These are phyloP conservation scores for Heterohyrax brucei DNA, from an alignment of 2,797 vertebrate genomes.

Conservation along the genomic window DNA sequence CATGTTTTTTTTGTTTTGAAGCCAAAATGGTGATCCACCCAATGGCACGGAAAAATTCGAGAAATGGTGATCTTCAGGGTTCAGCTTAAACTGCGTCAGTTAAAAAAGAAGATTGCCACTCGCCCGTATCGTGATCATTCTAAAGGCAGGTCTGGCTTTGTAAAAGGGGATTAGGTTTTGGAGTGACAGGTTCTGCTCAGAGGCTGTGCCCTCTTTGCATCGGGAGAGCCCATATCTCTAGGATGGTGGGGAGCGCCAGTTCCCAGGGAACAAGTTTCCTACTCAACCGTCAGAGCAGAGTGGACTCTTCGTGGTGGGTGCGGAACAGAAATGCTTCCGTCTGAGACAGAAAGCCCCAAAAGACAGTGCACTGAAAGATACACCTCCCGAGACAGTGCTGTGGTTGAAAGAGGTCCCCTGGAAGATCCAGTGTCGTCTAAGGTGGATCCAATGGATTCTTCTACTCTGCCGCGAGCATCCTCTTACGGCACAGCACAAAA, in stretches of 20 bases:
- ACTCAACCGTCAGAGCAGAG: accelerated
- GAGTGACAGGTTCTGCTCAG: constrained; percentile 69
- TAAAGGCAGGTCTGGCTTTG: constrained; percentile 56
- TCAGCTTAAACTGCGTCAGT: neutral
- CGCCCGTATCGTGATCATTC: neutral
- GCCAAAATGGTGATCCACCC: constrained; percentile 6
- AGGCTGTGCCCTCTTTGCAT: constrained; percentile 23
- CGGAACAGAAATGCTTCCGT: neutral
- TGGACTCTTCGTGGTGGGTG: accelerated
- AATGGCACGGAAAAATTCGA: neutral
- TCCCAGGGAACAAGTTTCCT: neutral
- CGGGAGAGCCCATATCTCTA: constrained; percentile 76
- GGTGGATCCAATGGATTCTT: constrained; percentile 87
- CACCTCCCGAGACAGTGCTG: neutral
- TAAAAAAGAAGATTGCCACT: neutral
- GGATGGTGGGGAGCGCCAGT: constrained; percentile 11
- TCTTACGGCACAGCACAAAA: constrained; percentile 79
- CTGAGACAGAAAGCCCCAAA: neutral
- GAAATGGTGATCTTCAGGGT: neutral
- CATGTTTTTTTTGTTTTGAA: neutral
- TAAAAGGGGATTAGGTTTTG: constrained; percentile 33
- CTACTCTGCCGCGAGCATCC: constrained; percentile 79
- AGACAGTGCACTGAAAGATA: neutral
- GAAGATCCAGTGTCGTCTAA: constrained; percentile 80
- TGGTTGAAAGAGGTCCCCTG: constrained; percentile 20